Evolutionary conservation across 2,797 vertebrate genomes (phyloP).

Genomic region (Chrysocyon brachyurus): DNA sequence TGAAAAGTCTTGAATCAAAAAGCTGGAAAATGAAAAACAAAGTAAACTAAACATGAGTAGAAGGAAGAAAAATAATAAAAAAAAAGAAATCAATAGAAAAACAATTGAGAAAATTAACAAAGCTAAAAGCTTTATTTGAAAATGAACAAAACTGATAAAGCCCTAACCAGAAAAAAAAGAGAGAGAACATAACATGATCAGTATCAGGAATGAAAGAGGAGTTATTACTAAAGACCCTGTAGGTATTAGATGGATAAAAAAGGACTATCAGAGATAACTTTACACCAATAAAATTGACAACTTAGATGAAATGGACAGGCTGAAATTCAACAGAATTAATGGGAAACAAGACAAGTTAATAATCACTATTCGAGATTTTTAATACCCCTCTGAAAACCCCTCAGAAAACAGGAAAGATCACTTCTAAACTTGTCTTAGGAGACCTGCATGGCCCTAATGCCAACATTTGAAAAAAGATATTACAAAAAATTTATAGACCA

Average conservation of each 20-base stretch:
- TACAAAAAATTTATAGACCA: background rate
- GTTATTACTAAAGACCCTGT: background rate
- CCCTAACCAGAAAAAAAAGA: background rate
- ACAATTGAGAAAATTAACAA: background rate
- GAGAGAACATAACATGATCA: background rate
- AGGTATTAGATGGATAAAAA: background rate
- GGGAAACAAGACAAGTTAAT: background rate
- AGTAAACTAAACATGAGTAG: background rate
- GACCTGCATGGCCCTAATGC: background rate
- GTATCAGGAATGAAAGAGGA: background rate
- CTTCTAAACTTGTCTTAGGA: background rate
- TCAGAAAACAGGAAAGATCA: constrained; percentile 12
- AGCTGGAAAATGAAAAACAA: background rate
- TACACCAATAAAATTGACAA: background rate
- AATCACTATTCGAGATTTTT: background rate
- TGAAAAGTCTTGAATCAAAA: background rate
- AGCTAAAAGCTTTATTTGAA: background rate
- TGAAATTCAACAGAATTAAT: background rate
- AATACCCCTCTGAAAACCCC: background rate
- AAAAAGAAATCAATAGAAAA: background rate
- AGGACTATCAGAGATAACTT: background rate
- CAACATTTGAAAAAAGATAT: constrained; percentile 20
- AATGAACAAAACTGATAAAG: background rate
- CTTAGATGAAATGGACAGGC: background rate
- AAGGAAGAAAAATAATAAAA: background rate